Conservation (phyloP, 2,797 vertebrate genomes). For the Sebastes dallii region DNA sequence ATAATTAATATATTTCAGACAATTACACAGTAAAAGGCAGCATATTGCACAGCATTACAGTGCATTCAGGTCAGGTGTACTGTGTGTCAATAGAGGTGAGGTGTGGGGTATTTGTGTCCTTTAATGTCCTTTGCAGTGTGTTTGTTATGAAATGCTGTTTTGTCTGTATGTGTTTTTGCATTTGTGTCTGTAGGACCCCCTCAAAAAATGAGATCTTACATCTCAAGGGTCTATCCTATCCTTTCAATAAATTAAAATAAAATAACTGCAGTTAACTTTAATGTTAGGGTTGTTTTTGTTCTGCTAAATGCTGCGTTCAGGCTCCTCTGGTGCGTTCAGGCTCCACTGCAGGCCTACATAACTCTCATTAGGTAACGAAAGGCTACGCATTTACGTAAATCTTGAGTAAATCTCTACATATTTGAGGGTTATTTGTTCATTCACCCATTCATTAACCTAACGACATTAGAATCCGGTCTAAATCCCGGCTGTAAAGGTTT, state of each 20-base stretch:
- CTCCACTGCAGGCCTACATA: constrained; percentile 54
- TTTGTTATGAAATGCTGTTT: too few species aligned
- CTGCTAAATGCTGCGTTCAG: not conserved
- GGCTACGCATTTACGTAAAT: not conserved
- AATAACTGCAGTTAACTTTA: rapidly evolving
- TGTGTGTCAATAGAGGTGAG: too few species aligned
- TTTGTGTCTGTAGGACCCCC: too few species aligned
- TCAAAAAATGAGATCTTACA: too few species aligned
- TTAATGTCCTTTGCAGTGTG: too few species aligned
- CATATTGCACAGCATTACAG: too few species aligned
- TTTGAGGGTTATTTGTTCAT: rapidly evolving
- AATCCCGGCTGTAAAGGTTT: rapidly evolving
- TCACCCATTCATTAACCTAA: rapidly evolving
- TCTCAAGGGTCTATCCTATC: too few species aligned
- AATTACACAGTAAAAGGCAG: too few species aligned
- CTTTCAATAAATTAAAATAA: not conserved
- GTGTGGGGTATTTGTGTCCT: too few species aligned
- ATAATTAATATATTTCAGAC: too few species aligned
- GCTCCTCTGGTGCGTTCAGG: not conserved
- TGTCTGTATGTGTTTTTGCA: too few species aligned
- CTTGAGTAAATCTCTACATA: rapidly evolving
- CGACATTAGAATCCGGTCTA: rapidly evolving
- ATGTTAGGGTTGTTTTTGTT: not conserved
- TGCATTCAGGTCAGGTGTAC: too few species aligned
- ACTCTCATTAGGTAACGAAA: constrained; percentile 22